Evolutionary conservation across 35 echinoderm and acorn worm genomes (phyloP), one percentile per base, ranked within the genome.

Genomic region (Stichopus chloronotus): DNA sequence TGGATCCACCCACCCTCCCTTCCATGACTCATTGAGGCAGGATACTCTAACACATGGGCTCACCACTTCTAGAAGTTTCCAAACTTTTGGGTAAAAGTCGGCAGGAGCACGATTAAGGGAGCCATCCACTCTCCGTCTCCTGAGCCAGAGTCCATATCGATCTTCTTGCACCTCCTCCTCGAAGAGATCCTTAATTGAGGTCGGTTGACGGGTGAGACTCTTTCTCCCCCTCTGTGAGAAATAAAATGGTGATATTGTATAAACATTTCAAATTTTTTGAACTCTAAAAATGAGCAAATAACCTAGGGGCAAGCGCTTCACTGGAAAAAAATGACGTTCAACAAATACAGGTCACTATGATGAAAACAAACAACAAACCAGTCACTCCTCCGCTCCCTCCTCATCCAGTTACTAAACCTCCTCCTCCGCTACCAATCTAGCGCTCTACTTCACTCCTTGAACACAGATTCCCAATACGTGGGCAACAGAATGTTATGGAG

Each of bases 61-160:
- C 78, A 98, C 97, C 92, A 89, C 90, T 93, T 98, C 97, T 17
- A 98, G 89, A 63, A 98, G 81, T 72, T 96, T 94, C 97, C 97
- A 98, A 7, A 98, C 95, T 93, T 98, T 98, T 65, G 24, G 55
- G 56, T 98, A 98, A 79, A 98, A 98, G 65, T 96, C 97, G 6
- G 93, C 43, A 4, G 97, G 97, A 83, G 92, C 97, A 16, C 97
- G 69, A 76, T 98, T 98, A 71, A 98, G 93, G 58, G 97, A 93
- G 77, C 97, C 97, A 82, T 98, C 97, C 8, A 98, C 82, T 56
- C 97, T 57, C 58, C 97, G 81, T 54, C 97, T 94, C 16, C 97
- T 57, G 56, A 98, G 68, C 97, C 97, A 98, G 77, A 96, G 97
- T n/a, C 97, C 97, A 5, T 88, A 87, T 43, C 92, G 87, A n/a